Base-by-base conservation (phyloP, 1,140 invertebrate genomes). In the Drosophila santomea region DNA sequence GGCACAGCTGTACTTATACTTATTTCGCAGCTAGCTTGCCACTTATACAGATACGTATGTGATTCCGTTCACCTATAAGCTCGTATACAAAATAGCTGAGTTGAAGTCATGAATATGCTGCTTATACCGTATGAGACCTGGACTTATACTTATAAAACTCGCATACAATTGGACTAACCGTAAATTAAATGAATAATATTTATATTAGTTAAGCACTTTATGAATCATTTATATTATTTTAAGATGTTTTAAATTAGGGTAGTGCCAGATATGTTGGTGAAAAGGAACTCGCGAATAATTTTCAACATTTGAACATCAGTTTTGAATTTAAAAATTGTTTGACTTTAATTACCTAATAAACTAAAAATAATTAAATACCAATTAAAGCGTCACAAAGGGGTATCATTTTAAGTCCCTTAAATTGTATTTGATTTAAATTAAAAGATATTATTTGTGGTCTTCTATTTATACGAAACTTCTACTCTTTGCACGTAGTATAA, bases 1-100 rank as follows among this genome's bases (percentile, higher is more conserved):
- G 17, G 12, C 12, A 20, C 45, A 47, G 2, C n/a, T 10, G 3
- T 10, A 5, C n/a, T 67, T 63, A 61, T 61, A 63, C 39, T 36
- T 63, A 35, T 25, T 61, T 28, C 0, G 2, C 2, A 25, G 12
- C 6, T 12, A 17, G n/a, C 11, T 3, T 28, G 12, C 3, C 15
- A 35, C 52, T 63, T 57, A 57, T 62, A 62, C 23, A 6, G 5
- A 0, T 15, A 28, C 10, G 8, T 5, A 4, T 23, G 12, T 11
- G 35, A 8, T 56, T 17, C 28, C 28, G 14, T 6, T 43, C 1
- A 4, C 59, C 43, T 20, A 41, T 55, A 28, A 14, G 11, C 38
- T 11, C 2, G 5, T 15, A 57, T 58, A 35, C 12, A 47, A 2
- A 14, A 28, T 12, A 48, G 8, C 11, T 1, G 10, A 4, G 23